Conservation (phyloP, 1,140 invertebrate species). For the Polypedilum pembai region DNA sequence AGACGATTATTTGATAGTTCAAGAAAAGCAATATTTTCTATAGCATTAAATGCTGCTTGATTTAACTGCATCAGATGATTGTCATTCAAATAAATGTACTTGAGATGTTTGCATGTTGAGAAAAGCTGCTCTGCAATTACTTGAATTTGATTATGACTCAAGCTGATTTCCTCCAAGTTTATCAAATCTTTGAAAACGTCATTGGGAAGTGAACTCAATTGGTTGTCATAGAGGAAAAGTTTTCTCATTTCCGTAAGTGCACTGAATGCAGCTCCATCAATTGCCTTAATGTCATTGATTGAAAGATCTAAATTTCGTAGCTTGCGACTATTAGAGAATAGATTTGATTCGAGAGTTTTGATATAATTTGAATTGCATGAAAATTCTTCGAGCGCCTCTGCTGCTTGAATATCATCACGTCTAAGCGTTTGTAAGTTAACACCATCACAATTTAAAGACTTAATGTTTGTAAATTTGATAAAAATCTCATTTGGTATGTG, state of each 20-base stretch:
- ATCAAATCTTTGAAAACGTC: conserved; percentile 1
- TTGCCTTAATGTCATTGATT: conserved; percentile 21
- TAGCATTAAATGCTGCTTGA: not conserved
- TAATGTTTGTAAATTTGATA: not conserved
- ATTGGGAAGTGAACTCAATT: not conserved
- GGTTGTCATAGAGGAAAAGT: conserved; percentile 14
- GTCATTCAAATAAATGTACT: conserved; percentile 25
- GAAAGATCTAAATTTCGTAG: not conserved
- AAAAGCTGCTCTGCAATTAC: conserved; percentile 16
- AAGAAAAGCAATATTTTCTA: not conserved
- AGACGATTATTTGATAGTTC: not conserved
- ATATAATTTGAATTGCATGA: conserved; percentile 16
- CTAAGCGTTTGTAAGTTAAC: not conserved
- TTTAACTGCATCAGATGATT: not conserved
- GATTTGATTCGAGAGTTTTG: not conserved
- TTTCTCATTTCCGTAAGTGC: not conserved
- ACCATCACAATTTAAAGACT: conserved; percentile 10
- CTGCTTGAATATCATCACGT: not conserved
- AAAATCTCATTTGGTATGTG: not conserved
- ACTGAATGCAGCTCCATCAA: conserved; percentile 22
- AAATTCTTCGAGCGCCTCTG: not conserved
- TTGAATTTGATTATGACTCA: conserved; percentile 27
- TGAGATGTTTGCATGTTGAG: not conserved
- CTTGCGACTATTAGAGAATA: not conserved
- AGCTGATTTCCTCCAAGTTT: not conserved